Evolutionary conservation across 1,140 invertebrate genomes (phyloP), one percentile per base, ranked within the genome.

Genomic region (Acromyrmex charruanus): DNA sequence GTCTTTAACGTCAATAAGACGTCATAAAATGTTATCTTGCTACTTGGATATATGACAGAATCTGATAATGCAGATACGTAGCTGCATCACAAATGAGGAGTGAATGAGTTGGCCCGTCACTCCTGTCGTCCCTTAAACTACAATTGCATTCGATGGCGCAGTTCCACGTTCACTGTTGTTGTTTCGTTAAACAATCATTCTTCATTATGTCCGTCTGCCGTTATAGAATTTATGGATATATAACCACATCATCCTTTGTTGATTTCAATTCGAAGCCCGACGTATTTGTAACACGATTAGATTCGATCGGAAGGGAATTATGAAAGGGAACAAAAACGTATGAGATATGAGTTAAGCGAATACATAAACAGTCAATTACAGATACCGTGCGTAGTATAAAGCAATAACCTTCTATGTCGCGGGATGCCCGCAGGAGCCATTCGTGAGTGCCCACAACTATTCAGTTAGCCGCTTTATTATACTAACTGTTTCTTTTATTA

Each of bases 261-360:
- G 68, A 18, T 59, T 61, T 49, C 49, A 59, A 28, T 61, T 82
- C 31, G 21, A 39, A 21, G 16, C 3, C 14, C 25, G 16, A 25
- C 14, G n/a, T 21, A 25, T 74, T 82, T 21, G 68, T 82, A 72
- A 72, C 18, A 55, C 68, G 51, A 74, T 82, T 74, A 72, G 16
- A 18, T 82, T 71, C 35, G 35, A 74, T 82, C 25, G 28, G 53
- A 21, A 53, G 12, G 18, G 55, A 82, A 82, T 84, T 84, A 84
- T 21, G 59, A 25, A 51, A 0, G 2, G 53, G 18, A 25, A 69
- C n/a, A 82, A 61, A 74, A 61, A 74, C 65, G 49, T 12, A 21
- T 3, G 44, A 14, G 49, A 14, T 58, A 14, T 58, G 9, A 3
- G 69, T 16, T 72, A 44, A 74, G 58, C 68, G 25, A 74, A 74